phyloP scores from a whole-genome alignment of 1,140 invertebrate species.

The Heliconius nattereri region DNA sequence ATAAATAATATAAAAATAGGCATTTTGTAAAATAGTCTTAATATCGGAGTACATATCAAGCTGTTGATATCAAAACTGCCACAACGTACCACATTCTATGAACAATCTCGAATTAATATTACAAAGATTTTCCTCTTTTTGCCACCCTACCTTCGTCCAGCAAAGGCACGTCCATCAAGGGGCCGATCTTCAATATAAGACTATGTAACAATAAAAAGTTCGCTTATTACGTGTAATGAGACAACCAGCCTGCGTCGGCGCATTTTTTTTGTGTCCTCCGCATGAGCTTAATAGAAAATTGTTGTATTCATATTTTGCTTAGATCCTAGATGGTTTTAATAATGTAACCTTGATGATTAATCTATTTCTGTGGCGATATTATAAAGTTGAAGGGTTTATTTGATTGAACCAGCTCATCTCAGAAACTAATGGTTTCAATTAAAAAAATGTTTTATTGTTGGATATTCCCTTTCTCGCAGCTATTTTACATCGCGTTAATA shows the following conservation, averaged over 20 bases:
- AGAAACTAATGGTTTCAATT: no score
- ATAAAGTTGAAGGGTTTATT: no score
- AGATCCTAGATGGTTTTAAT: background rate
- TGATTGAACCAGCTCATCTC: no score
- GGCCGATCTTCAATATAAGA: conserved; percentile 6
- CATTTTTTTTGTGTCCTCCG: conserved; percentile 5
- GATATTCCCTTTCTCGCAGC: no score
- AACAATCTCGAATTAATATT: background rate
- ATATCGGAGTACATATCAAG: background rate
- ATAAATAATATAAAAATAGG: no score
- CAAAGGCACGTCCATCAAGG: background rate
- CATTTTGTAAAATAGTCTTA: background rate
- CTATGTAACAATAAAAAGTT: conserved; percentile 21
- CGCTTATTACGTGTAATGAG: conserved; percentile 29
- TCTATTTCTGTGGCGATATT: no score
- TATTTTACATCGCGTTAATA: no score
- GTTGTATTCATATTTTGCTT: conserved; percentile 12
- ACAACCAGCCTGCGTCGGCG: background rate
- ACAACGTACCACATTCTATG: background rate
- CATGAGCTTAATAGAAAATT: background rate
- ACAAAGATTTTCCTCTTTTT: background rate
- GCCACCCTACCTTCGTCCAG: background rate
- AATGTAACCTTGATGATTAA: no score
- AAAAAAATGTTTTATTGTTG: no score
- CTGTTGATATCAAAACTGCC: background rate